Base-by-base conservation (phyloP, 2,797 vertebrate genomes). In the Poeciliopsis paucimaculata region DNA sequence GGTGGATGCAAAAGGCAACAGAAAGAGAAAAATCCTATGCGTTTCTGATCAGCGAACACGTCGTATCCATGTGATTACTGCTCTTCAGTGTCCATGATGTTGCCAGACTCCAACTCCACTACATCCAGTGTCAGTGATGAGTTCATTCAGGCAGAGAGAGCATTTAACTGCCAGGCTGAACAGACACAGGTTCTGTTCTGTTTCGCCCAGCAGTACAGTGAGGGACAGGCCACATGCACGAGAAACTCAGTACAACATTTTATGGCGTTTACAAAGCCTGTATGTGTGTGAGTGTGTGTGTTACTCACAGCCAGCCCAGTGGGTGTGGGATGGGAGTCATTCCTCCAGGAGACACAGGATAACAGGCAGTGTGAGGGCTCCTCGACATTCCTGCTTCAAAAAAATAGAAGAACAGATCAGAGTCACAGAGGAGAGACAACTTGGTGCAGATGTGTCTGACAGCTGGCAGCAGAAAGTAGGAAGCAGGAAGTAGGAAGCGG, bases 311-410 rank as follows among this genome's bases (percentile, higher is more conserved):
- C 97, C 97, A 98, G 82, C 97, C 95, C 13, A 98, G 94, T 0
- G 96, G 94, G 75, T 97, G 97, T 0, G 96, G 93, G 86, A 98
- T 95, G 91, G 97, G 97, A 49, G 97, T 95, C 49, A 97, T 91
- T 0, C 96, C 95, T 84, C 97, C 97, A 0, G 97, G 96, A 1
- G 97, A 97, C 20, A 97, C 94, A 0, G 97, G 97, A 90, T 98
- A 98, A 75, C 97, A 97, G 0, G 97, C 88, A 0, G 96, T 91
- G 64, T 97, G 97, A 15, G 97, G 95, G 0, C 95, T 94, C 84
- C 97, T 94, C 0, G 97, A 96, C 82, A 97, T 94, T 72, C 97
- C 97, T 97, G 89, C n/a, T 34, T 1, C 60, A 23, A 1, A 64
- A 1, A 64, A 43, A 81, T 47, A 60, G 20, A 8, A 57, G 72